These are phyloP conservation scores for Megalurothrips usitatus DNA, from an alignment of 2,888 invertebrate species.

Conservation along the genomic window DNA sequence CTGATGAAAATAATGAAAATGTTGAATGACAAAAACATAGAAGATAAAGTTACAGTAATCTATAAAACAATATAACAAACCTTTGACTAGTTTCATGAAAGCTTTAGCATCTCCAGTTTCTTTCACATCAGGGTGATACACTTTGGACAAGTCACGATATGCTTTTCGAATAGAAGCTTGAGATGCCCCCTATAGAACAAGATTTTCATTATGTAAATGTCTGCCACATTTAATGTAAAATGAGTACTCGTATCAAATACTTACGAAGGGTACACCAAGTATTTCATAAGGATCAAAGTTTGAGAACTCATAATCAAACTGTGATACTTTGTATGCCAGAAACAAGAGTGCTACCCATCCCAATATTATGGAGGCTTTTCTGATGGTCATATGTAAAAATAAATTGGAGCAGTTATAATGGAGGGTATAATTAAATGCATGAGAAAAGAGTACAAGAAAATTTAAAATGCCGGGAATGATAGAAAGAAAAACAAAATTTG, in stretches of 20 bases:
- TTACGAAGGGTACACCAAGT: constrained; percentile 75
- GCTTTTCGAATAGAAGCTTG: constrained; percentile 90
- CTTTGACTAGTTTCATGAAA: constrained; percentile 96
- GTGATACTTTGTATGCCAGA: constrained; percentile 85
- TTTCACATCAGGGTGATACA: constrained; percentile 90
- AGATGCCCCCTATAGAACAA: constrained; percentile 63
- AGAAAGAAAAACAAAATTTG: constrained; percentile 28
- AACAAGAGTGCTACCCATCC: constrained; percentile 81
- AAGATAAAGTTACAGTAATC: constrained; percentile 22
- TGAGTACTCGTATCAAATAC: constrained; percentile 39
- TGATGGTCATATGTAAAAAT: constrained; percentile 44
- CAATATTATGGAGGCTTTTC: constrained; percentile 69
- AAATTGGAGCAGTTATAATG: background rate
- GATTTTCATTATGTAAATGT: constrained; percentile 12
- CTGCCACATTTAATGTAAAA: constrained; percentile 19
- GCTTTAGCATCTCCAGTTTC: constrained; percentile 95
- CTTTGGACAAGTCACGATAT: constrained; percentile 87
- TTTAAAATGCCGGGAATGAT: constrained; percentile 26
- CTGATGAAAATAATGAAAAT: constrained; percentile 41
- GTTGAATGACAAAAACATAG: constrained; percentile 27
- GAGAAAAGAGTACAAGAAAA: too few relatives aligned
- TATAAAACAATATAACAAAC: constrained; percentile 48
- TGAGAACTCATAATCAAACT: constrained; percentile 96
- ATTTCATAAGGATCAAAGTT: constrained; percentile 99
- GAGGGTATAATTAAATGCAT: background rate